These are phyloP conservation scores for Ptilorrhoa leucosticta DNA, from an alignment of 2,113 vertebrate species.

Conservation along the genomic window DNA sequence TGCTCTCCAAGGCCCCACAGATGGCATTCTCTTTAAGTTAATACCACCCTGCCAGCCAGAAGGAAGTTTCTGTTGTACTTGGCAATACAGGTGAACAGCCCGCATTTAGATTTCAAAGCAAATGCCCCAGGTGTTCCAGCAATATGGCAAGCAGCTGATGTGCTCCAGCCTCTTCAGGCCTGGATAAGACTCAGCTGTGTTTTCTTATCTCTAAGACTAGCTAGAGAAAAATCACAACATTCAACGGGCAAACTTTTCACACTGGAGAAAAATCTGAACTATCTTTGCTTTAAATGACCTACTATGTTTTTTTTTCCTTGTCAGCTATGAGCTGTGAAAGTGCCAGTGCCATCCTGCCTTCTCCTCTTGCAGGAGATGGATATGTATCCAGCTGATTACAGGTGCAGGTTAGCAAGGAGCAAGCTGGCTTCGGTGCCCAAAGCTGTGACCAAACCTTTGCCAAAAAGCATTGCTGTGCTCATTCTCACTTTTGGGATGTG, in stretches of 20 bases:
- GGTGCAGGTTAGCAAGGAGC: not conserved
- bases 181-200: constrained; percentile 17
- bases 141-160: constrained; percentile 67
- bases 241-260: not conserved
- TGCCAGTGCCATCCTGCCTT: not conserved
- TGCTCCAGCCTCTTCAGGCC: constrained; percentile 28
- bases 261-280: constrained; percentile 9
- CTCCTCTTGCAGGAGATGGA: not conserved
- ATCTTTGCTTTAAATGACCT: not conserved
- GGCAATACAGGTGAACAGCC: constrained; percentile 73
- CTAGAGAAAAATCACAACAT: constrained; percentile 47
- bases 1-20: constrained; percentile 35
- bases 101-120: constrained; percentile 61
- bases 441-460: not conserved
- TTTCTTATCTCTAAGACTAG: constrained; percentile 29
- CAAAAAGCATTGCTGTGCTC: not conserved
- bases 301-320: too few relatives aligned
- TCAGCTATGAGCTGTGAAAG: not conserved
- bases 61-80: constrained; percentile 67
- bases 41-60: not conserved
- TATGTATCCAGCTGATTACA: not conserved
- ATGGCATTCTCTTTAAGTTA: constrained; percentile 34
- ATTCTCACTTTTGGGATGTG: not conserved
- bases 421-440: not conserved
- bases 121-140: constrained; percentile 67